These are phyloP conservation scores for Ammospiza nelsoni DNA, from an alignment of 2,113 vertebrate genomes.

Conservation along the genomic window DNA sequence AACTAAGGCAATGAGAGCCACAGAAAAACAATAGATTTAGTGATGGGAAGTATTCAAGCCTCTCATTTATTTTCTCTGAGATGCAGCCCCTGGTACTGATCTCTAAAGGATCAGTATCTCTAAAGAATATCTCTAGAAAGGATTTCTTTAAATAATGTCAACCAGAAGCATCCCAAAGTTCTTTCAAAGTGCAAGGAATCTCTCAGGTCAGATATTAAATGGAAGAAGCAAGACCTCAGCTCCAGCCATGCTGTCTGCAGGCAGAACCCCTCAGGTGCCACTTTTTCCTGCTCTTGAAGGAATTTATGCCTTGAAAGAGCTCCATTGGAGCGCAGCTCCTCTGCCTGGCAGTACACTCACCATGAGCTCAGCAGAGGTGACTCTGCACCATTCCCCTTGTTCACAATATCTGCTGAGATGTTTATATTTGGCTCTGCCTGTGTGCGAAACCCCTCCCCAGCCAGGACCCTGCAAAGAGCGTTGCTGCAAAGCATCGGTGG, in stretches of 20 bases:
- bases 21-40: background rate
- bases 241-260: fast-evolving
- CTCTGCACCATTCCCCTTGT: background rate
- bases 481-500: fast-evolving
- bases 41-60: background rate
- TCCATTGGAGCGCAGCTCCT: background rate
- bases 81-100: background rate
- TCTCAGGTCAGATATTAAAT: background rate
- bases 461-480: background rate
- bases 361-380: background rate
- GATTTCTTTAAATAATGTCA: too few species aligned
- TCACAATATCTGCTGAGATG: background rate
- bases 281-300: background rate
- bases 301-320: background rate
- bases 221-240: background rate
- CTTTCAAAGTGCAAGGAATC: background rate
- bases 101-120: too few species aligned
- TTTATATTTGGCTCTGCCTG: background rate
- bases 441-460: background rate
- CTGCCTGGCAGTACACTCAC: background rate
- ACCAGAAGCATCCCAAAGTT: background rate
- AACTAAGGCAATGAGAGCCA: background rate
- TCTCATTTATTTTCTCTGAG: background rate
- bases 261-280: background rate
- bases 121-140: too few species aligned